Base-by-base conservation (phyloP, 2,888 invertebrate species). In the Macrosiphum euphorbiae region DNA sequence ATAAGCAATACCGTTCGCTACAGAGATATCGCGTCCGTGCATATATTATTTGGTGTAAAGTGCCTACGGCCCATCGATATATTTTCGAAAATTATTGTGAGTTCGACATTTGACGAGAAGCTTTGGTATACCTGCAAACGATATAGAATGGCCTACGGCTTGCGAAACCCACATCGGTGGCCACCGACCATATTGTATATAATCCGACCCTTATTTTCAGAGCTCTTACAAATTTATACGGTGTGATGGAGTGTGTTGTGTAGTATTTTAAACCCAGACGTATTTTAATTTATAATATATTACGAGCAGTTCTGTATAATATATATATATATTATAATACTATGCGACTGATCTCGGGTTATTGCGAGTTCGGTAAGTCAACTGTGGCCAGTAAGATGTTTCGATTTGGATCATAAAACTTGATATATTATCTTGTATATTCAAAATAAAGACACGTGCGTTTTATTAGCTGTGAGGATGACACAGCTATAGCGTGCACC, bases 351-450 rank as follows among this genome's bases (percentile, higher is more conserved):
- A 2, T 35, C 20, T 78, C 24, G 20, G 35, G 78, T 8, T 41
- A 20, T 78, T 35, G 8, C 35, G 35, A 78, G 20, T 35, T 78
- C 8, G 35, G 35, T 35, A 35, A 78, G 78, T 87, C 8, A 50
- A 47, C n/a, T 28, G n/a, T 5, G 87, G 5, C 28, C 4, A 28
- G n/a, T n/a, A 50, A 50, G 28, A 50, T 50, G 28, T n/a, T 50
- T 87, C 50, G 87, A 50, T 87, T 87, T 35, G 87, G 50, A 50
- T 52, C 87, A 87, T 41, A 87, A 52, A 50, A 50, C 87, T 20
- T 50, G 50, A 50, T 50, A 78, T 78, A 78, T 78, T 78, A 41
- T 35, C 35, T 1, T 78, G 78, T 20, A 41, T 35, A 35, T 35
- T 35, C 35, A 16, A 67, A 78, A 78, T 16, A 78, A 35, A 35